Base-by-base conservation (phyloP, 1,140 invertebrate species). In the Pomacea maculata region DNA sequence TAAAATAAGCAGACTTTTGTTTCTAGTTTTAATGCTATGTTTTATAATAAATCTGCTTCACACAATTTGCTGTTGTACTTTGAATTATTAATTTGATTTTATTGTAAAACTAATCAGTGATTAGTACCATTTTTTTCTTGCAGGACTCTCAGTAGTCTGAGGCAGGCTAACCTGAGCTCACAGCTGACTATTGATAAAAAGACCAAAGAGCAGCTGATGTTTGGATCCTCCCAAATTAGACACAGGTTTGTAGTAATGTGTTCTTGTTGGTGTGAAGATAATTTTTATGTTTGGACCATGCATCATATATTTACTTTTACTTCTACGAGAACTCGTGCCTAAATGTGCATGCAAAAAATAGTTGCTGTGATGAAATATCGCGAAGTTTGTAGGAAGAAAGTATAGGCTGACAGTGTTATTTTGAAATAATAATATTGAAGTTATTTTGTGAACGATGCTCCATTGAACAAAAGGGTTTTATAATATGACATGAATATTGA, bases 101-200 rank as follows among this genome's bases (percentile, higher is more conserved):
- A 75, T 25, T 71, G 70, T 25, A n/a, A 71, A 10, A 71, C 29
- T n/a, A 71, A 45, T 45, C 14, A 68, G 29, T 67, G 57, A 25
- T 63, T 57, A 9, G 9, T 75, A 12, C n/a, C 55, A 14, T 55
- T 29, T 29, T 57, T 7, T 68, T n/a, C 67, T 57, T 78, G 80
- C 80, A 89, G 89, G 52, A 89, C 87, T 21, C 85, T 91, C 34
- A 85, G 85, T 19, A 83, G 88, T n/a, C 82, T 92, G 45, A 81
- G 92, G 67, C 90, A 91, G 84, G 88, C 91, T 0, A 91, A 90
- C 75, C 74, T 92, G 10, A 81, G 84, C 19, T 87, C 89, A 25
- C 89, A 91, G 76, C 78, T 90, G 61, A 76, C 85, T 10, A 88
- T 92, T 25, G 91, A 92, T 52, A 89, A 86, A 81, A 75, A 87